Evolutionary conservation across 37 sponge, comb jelly and placozoan genomes (phyloP).

Genomic region (Cliona cf. orientalis): DNA sequence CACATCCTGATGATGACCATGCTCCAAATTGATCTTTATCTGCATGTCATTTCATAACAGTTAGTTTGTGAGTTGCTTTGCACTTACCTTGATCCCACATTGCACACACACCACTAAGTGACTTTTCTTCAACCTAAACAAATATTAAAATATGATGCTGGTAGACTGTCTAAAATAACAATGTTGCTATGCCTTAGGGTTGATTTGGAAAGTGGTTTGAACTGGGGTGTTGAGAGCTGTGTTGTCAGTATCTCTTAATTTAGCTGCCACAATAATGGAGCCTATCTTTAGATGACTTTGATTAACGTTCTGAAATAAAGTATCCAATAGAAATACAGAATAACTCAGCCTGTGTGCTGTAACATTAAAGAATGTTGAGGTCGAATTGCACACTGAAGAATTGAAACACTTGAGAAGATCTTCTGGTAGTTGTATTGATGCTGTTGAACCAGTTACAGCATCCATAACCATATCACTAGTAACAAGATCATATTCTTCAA

Average conservation of each 20-base stretch:
- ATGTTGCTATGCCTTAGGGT: neutral
- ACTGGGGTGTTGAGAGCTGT: neutral
- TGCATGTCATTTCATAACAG: neutral
- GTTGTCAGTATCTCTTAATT: slow-evolving; percentile 1
- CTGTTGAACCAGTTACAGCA: neutral
- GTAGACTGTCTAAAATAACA: neutral
- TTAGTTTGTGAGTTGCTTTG: neutral
- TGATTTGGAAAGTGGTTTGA: neutral
- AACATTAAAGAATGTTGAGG: neutral
- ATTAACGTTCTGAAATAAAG: slow-evolving; percentile 12
- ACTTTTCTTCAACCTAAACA: neutral
- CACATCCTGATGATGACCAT: slow-evolving; percentile 41
- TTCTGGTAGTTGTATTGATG: neutral
- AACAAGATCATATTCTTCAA: neutral
- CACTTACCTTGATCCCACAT: neutral
- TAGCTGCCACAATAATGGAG: slow-evolving; percentile 10
- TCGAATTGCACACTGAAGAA: neutral
- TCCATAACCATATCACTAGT: neutral
- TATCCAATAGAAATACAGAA: slow-evolving; percentile 26
- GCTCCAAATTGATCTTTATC: slow-evolving; percentile 23
- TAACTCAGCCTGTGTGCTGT: slow-evolving; percentile 5
- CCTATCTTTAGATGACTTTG: neutral
- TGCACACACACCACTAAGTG: neutral
- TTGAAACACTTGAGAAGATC: neutral
- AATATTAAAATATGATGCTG: neutral